Evolutionary conservation across 2,888 invertebrate species (phyloP), one percentile per base, ranked within the genome.

Genomic region (Craniophora ligustri): DNA sequence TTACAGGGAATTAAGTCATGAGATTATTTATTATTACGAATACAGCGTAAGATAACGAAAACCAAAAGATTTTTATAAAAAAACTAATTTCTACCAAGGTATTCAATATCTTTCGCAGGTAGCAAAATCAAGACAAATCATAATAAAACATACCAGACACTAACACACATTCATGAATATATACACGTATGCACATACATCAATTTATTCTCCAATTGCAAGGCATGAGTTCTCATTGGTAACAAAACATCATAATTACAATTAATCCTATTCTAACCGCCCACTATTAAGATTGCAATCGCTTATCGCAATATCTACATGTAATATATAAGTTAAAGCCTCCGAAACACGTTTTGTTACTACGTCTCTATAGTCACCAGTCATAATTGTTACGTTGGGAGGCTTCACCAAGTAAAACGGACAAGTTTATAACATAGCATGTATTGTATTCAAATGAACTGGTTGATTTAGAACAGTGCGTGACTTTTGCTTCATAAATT

Each of bases 361-460:
- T 41, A 45, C 36, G n/a, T n/a, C n/a, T n/a, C n/a, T n/a, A n/a
- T n/a, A n/a, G n/a, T n/a, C n/a, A n/a, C 35, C 18, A 34, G 18
- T 36, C 11, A 51, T 38, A 67, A 59, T 59, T 41, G 44, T 63
- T 56, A 49, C 54, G 49, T 30, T n/a, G n/a, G 61, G 55, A 63
- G 55, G 53, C 47, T 60, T 51, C 49, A 23, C 44, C 35, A 30
- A 41, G 40, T 50, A 48, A 28, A 71, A 59, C 72, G 63, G 78
- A 81, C 84, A 81, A 78, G 77, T 81, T 75, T 69, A 36, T 76
- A 67, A 66, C 79, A 76, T 66, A 75, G 64, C 73, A 56, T 57
- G 76, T 74, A 88, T 89, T 89, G 88, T 88, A 89, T 89, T 85
- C 81, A 86, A 89, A 89, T 88, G 72, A 80, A 72, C 67, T 61